Evolutionary conservation across 2,113 vertebrate species (phyloP).

Genomic region (Gymnobelideus leadbeateri): DNA sequence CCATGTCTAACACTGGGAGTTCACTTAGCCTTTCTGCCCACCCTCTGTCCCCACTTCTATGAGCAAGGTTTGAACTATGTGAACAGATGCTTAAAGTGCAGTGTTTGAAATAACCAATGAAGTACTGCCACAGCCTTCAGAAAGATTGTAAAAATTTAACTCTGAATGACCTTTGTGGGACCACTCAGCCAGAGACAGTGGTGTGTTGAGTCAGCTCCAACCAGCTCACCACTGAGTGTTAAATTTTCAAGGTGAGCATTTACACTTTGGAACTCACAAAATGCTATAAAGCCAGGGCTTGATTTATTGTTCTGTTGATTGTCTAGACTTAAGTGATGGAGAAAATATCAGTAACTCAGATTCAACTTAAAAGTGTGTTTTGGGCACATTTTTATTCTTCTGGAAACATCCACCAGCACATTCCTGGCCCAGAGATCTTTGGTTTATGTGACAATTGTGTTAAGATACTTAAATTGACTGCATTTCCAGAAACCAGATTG

Average conservation of each 20-base stretch:
- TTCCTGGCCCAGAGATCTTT: not conserved
- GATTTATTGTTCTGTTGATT: too few species aligned
- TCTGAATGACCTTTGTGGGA: not conserved
- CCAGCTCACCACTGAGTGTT: not conserved
- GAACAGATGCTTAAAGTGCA: conserved; percentile 1
- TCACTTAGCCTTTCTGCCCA: not conserved
- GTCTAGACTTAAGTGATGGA: too few species aligned
- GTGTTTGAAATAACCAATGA: not conserved
- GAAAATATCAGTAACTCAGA: too few species aligned
- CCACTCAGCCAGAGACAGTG: not conserved
- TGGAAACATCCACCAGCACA: not conserved
- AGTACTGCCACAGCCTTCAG: not conserved
- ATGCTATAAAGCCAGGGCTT: too few species aligned
- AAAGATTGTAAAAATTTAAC: not conserved
- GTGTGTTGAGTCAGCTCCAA: not conserved
- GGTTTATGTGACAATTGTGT: not conserved
- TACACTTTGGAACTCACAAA: too few species aligned
- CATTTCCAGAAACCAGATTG: too few species aligned
- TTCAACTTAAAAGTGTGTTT: too few species aligned
- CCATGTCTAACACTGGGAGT: not conserved
- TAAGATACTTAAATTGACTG: too few species aligned
- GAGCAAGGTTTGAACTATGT: not conserved
- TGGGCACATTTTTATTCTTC: too few species aligned
- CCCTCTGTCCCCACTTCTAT: not conserved
- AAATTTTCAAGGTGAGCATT: too few species aligned